These are phyloP conservation scores for Heterohyrax brucei DNA, from an alignment of 2,797 vertebrate genomes.

Conservation along the genomic window DNA sequence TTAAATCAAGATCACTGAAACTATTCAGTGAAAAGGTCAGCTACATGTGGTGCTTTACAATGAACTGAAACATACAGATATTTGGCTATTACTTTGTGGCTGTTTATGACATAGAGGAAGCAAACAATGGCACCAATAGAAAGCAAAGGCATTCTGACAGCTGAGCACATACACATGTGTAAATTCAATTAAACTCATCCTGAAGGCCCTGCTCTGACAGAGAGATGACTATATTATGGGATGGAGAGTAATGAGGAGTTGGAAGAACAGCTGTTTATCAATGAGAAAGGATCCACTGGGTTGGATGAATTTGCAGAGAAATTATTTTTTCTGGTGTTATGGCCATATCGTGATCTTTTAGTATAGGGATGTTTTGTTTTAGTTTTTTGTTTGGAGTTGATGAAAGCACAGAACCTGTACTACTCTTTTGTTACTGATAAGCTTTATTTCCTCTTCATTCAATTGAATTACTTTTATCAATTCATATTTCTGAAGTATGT, in stretches of 20 bases:
- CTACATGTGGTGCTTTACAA: neutral
- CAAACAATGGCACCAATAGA: neutral
- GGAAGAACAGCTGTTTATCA: neutral
- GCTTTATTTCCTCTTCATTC: slow-evolving; percentile 24
- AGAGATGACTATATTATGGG: neutral
- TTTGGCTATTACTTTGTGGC: neutral
- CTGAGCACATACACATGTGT: neutral
- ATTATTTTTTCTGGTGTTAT: slow-evolving; percentile 4
- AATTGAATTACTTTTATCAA: neutral
- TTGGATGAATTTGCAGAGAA: slow-evolving; percentile 1
- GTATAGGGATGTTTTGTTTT: neutral
- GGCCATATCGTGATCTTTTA: neutral
- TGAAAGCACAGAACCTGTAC: neutral
- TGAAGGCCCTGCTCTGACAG: neutral
- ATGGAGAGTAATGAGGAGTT: neutral
- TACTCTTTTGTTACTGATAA: neutral
- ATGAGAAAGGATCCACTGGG: neutral
- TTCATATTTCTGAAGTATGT: slow-evolving; percentile 5
- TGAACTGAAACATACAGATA: neutral
- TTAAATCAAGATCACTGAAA: slow-evolving; percentile 26
- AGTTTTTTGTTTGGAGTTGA: slow-evolving; percentile 34
- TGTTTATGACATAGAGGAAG: neutral
- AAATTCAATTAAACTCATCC: neutral
- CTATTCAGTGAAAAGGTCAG: neutral
- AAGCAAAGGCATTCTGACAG: slow-evolving; percentile 33